Base-by-base conservation (phyloP, 2,113 vertebrate species). In the Atlantisia rogersi region DNA sequence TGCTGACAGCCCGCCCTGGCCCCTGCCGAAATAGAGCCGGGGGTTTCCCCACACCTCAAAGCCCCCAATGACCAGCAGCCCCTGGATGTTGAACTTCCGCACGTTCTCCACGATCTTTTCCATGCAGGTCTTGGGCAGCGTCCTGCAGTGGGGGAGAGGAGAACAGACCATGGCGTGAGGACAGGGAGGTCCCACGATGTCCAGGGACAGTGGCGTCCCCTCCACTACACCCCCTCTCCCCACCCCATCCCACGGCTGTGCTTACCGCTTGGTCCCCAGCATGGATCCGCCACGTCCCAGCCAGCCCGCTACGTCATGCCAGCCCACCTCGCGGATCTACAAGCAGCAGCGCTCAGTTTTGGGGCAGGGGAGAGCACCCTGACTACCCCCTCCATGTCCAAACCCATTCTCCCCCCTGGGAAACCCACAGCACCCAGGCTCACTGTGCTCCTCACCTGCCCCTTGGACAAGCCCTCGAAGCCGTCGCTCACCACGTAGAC, bases 201-300 rank as follows among this genome's bases (percentile, higher is more conserved):
- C n/a, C 0, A 1, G 26, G 46, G 64, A 67, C 59, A 52, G 19
- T 0, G 0, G 20, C 3, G 8, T 46, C 59, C 53, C 12, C 28
- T 67, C 12, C 7, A 3, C 17, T 46, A 0, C 1, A 3, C 2
- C 35, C 40, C 14, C 25, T 0, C 0, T 1, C 5, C 19, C 20
- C 40, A 48, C 19, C 21, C 44, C 17, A 8, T 12, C 14, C 21
- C 11, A 1, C 62, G 44, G 31, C 69, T 9, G 31, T 20, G 15
- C 84, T 86, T 86, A 99, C 99, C 99, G 97, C 97, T 99, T 99
- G 9, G 99, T 99, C 65, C 99, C 99, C 91, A 99, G 97, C 97
- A 99, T 97, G 40, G 99, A 99, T 55, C 99, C 99, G 0, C 99
- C 99, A 0, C 99, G 99, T 20, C 99, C 99, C 16, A 99, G 98